Percentiles rank a stretch among this genome's conserved stretches.
phyloP scores from a whole-genome alignment of 2,797 vertebrate genomes.

The Siniperca scherzeri region DNA sequence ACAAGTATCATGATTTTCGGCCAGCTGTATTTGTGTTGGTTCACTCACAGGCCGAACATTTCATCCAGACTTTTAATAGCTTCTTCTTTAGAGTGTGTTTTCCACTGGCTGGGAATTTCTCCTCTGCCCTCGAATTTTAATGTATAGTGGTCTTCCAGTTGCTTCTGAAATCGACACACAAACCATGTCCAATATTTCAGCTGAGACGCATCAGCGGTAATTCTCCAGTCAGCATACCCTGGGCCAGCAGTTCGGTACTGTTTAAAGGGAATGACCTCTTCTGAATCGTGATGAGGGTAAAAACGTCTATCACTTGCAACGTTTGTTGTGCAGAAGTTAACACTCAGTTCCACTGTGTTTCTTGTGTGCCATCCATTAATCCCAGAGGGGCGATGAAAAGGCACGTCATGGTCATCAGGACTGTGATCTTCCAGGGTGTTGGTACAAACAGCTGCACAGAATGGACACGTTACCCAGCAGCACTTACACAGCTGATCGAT shows the following conservation, averaged over 20 bases:
- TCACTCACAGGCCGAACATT: background rate
- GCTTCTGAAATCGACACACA: conserved; percentile 60
- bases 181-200: conserved; percentile 78
- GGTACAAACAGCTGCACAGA: conserved; percentile 72
- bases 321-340: conserved; percentile 64
- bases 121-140: background rate
- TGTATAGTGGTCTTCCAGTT: conserved; percentile 53
- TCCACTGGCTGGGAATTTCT: conserved; percentile 64
- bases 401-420: conserved; percentile 59
- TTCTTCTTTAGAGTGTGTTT: background rate
- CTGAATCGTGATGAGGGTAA: accelerated
- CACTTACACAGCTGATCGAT: conserved; percentile 75
- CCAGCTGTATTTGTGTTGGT: background rate
- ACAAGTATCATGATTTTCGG: too few relatives aligned
- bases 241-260: conserved; percentile 55
- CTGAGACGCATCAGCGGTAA: conserved; percentile 64
- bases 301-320: conserved; percentile 53
- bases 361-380: background rate
- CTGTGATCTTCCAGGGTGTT: conserved; percentile 68
- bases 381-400: conserved; percentile 57
- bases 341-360: background rate
- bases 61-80: conserved; percentile 64
- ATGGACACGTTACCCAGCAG: conserved; percentile 78
- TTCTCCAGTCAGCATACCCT: conserved; percentile 56
- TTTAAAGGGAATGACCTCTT: background rate